Evolutionary conservation across 2,888 invertebrate species (phyloP).

Genomic region (Bibio marci): DNA sequence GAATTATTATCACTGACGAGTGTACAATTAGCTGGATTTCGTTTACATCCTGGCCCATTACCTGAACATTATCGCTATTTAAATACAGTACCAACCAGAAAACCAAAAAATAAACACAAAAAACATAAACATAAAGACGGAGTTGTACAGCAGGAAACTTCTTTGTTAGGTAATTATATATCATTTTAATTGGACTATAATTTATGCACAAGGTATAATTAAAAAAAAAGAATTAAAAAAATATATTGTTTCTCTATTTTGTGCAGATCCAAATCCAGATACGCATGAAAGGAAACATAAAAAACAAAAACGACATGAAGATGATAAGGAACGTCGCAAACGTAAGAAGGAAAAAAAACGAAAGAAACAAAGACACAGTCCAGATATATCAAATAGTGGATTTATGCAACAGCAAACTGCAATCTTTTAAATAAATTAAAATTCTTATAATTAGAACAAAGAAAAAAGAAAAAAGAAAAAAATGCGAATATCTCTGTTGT

Average conservation of each 20-base stretch:
- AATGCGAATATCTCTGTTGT: too few relatives aligned
- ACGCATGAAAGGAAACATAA: slow-evolving; percentile 91
- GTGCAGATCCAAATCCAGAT: slow-evolving; percentile 46
- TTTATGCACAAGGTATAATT: too few relatives aligned
- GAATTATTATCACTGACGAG: slow-evolving; percentile 74
- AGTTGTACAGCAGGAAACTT: slow-evolving; percentile 58
- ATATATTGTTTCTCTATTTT: too few relatives aligned
- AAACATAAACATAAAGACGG: slow-evolving; percentile 87
- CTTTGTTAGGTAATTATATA: slow-evolving; percentile 40
- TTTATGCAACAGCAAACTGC: too few relatives aligned
- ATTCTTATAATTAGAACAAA: too few relatives aligned
- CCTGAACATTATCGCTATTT: slow-evolving; percentile 91
- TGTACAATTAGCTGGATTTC: slow-evolving; percentile 80
- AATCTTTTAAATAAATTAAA: too few relatives aligned
- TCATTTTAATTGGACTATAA: background rate
- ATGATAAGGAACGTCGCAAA: slow-evolving; percentile 84
- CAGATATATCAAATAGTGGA: too few relatives aligned
- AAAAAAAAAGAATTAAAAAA: slow-evolving; percentile 6
- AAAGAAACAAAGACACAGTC: slow-evolving; percentile 87
- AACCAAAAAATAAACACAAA: slow-evolving; percentile 91
- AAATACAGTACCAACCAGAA: slow-evolving; percentile 79
- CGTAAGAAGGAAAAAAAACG: slow-evolving; percentile 90
- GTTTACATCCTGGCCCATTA: slow-evolving; percentile 79
- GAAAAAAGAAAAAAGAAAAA: too few relatives aligned
- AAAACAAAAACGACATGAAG: slow-evolving; percentile 84